phyloP scores from a whole-genome alignment of 2,113 vertebrate genomes.

The Sebastes fasciatus region DNA sequence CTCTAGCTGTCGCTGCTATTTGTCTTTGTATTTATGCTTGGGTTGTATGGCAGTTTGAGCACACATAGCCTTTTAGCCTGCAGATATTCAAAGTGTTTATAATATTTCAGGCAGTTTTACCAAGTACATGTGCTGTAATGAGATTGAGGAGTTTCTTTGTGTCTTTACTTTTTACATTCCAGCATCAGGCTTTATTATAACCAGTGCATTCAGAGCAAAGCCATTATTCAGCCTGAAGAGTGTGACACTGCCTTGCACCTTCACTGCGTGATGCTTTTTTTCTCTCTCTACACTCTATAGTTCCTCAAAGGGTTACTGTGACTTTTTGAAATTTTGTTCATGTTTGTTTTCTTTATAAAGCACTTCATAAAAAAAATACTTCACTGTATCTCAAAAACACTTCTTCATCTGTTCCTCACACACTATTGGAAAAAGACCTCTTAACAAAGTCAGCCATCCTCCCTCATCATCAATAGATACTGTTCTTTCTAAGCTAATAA shows the following conservation, averaged over 20 bases:
- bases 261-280: slow-evolving; percentile 30
- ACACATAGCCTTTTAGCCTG: not conserved
- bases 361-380: slow-evolving; percentile 25
- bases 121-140: slow-evolving; percentile 7
- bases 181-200: slow-evolving; percentile 35
- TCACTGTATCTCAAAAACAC: not conserved
- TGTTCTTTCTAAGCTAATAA: slow-evolving; percentile 7
- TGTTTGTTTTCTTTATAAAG: slow-evolving; percentile 38
- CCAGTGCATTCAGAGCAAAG: slow-evolving; percentile 41
- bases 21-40: not conserved
- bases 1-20: slow-evolving; percentile 21
- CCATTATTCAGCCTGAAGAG: slow-evolving; percentile 53
- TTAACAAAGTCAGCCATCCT: not conserved
- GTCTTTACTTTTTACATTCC: slow-evolving; percentile 39
- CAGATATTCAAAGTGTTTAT: slow-evolving; percentile 5
- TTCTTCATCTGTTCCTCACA: slow-evolving; percentile 13
- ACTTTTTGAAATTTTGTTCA: slow-evolving; percentile 54
- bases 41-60: not conserved
- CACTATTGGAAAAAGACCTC: not conserved
- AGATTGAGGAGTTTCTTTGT: slow-evolving; percentile 9
- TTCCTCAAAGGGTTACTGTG: slow-evolving; percentile 41
- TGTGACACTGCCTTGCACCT: slow-evolving; percentile 41
- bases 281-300: not conserved
- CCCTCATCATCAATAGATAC: not conserved
- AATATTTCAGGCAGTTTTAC: not conserved